These are phyloP conservation scores for Boleophthalmus pectinirostris DNA, from an alignment of 2,113 vertebrate genomes.

Conservation along the genomic window DNA sequence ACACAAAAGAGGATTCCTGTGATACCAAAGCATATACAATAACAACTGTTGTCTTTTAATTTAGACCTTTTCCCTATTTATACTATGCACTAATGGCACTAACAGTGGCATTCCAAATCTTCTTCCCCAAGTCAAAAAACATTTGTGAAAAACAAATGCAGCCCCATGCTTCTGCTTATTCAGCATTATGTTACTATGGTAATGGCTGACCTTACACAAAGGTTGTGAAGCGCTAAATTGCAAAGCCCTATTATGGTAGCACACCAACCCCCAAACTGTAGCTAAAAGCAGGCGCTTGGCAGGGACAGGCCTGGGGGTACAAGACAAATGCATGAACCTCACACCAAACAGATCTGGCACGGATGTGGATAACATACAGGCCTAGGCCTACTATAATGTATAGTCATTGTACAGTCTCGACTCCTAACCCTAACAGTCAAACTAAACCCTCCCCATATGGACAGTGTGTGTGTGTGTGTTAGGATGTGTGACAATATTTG, in stretches of 20 bases:
- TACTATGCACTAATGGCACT: too few species aligned
- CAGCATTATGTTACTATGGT: constrained; percentile 70
- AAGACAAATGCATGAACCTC: neutral
- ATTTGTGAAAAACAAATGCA: constrained; percentile 32
- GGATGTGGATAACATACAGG: neutral
- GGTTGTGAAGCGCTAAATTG: constrained; percentile 48
- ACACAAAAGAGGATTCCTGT: too few species aligned
- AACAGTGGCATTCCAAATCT: neutral
- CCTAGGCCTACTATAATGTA: neutral
- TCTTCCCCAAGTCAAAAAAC: constrained; percentile 27
- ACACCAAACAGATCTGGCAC: neutral
- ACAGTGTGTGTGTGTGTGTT: neutral
- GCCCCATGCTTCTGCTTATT: constrained; percentile 59
- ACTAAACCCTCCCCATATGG: neutral
- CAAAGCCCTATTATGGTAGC: constrained; percentile 34
- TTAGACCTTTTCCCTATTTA: too few species aligned
- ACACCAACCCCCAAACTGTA: constrained; percentile 40
- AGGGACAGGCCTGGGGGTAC: neutral
- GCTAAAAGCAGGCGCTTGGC: constrained; percentile 26
- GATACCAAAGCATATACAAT: too few species aligned
- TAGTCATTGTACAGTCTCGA: too few species aligned
- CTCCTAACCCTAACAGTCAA: too few species aligned
- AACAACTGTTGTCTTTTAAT: too few species aligned
- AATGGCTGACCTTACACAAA: constrained; percentile 57
- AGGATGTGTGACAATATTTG: neutral